Conservation (phyloP, 2,888 invertebrate genomes). For the Cecidostiba fungosa region DNA sequence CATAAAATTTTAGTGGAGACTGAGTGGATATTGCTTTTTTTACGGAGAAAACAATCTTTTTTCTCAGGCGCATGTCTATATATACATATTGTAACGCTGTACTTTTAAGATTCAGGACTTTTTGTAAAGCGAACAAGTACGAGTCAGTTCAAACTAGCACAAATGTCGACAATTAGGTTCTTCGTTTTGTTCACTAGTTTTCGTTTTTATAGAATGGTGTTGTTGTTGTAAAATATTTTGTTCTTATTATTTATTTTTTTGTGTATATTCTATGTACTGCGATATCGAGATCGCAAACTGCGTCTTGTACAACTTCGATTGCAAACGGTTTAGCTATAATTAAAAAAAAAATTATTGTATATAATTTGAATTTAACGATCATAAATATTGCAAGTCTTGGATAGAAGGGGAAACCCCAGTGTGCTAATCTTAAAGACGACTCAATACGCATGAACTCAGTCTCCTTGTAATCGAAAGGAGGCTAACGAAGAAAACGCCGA, state of each 20-base stretch:
- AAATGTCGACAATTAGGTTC: slow-evolving; percentile 31
- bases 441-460: slow-evolving; percentile 35
- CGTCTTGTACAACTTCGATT: not conserved
- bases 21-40: slow-evolving; percentile 59
- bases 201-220: slow-evolving; percentile 35
- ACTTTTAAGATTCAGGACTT: slow-evolving; percentile 42
- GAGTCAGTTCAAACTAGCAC: slow-evolving; percentile 44
- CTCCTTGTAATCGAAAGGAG: slow-evolving; percentile 32
- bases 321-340: slow-evolving; percentile 11
- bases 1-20: slow-evolving; percentile 51
- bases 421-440: slow-evolving; percentile 37
- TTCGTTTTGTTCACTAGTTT: slow-evolving; percentile 32
- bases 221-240: slow-evolving; percentile 45
- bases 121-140: slow-evolving; percentile 44
- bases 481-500: not conserved
- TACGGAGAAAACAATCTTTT: slow-evolving; percentile 41
- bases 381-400: not conserved
- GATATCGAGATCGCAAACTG: slow-evolving; percentile 2
- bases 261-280: slow-evolving; percentile 36
- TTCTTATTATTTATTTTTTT: slow-evolving; percentile 45
- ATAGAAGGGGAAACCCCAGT: not conserved
- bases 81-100: slow-evolving; percentile 40
- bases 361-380: slow-evolving; percentile 18
- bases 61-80: slow-evolving; percentile 44
- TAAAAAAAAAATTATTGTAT: slow-evolving; percentile 31